A percentile compares a stretch with the other conserved stretches of the same genome.
Conservation (phyloP, 2,888 invertebrate species). For the Pimpla rufipes region DNA sequence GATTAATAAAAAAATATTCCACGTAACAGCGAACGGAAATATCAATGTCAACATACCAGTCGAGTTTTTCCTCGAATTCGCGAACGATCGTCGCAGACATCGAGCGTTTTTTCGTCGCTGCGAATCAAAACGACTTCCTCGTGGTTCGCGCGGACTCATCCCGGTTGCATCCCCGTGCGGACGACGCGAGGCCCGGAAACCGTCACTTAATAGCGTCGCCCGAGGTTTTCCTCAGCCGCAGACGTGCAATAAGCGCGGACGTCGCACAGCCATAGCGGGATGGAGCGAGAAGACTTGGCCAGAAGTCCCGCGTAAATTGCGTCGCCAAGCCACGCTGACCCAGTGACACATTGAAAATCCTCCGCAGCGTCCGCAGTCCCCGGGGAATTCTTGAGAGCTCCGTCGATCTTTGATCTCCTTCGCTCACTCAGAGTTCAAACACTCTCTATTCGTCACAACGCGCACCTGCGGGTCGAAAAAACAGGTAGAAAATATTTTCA, state of each 20-base stretch:
- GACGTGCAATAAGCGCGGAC: constrained; percentile 4
- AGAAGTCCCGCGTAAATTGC: constrained; percentile 37
- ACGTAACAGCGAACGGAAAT: too few relatives aligned
- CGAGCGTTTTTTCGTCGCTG: not conserved
- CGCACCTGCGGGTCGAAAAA: not conserved
- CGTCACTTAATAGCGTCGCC: constrained; percentile 24
- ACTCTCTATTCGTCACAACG: constrained; percentile 9
- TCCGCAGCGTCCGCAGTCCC: not conserved
- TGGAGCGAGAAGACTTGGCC: constrained; percentile 13
- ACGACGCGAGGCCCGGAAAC: constrained; percentile 3
- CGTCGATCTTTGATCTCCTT: constrained; percentile 16
- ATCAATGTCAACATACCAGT: not conserved
- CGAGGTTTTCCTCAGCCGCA: constrained; percentile 22
- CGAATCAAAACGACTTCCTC: not conserved
- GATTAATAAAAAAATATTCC: too few relatives aligned
- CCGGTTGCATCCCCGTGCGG: not conserved
- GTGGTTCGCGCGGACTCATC: not conserved
- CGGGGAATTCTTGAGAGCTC: not conserved
- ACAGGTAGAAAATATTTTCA: constrained; percentile 9
- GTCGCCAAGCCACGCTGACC: constrained; percentile 47
- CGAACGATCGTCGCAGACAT: not conserved
- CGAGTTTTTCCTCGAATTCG: not conserved
- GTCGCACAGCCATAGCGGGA: constrained; percentile 13
- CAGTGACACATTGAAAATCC: constrained; percentile 62
- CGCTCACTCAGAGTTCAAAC: not conserved